phyloP scores from a whole-genome alignment of 2,113 vertebrate species.

The Dipodomys ordii region DNA sequence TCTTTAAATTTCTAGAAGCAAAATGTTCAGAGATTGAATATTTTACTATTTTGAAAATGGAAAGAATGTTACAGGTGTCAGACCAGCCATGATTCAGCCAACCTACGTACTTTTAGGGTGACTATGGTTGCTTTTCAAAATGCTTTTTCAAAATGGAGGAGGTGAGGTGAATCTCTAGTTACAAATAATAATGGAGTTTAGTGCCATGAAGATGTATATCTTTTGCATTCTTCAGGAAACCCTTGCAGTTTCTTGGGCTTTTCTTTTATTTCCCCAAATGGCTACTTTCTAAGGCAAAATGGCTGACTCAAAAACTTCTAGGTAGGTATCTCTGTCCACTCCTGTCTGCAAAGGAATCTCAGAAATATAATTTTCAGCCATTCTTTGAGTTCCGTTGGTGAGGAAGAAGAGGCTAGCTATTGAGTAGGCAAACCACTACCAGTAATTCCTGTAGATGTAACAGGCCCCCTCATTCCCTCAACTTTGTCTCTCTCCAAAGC shows the following conservation, averaged over 20 bases:
- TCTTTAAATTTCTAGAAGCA: conserved; percentile 41
- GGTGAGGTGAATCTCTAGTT: not conserved
- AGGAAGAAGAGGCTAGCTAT: not conserved
- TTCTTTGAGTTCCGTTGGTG: not conserved
- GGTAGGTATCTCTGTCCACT: not conserved
- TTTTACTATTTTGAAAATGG: conserved; percentile 26
- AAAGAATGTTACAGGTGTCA: not conserved
- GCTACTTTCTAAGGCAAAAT: conserved; percentile 33
- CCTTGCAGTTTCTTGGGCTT: not conserved
- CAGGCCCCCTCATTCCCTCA: accelerated
- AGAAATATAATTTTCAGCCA: not conserved
- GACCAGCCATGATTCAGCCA: not conserved
- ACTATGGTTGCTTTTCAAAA: not conserved
- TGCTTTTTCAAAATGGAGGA: not conserved
- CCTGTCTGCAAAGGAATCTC: not conserved
- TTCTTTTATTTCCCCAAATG: not conserved
- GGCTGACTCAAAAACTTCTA: not conserved
- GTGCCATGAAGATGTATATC: not conserved
- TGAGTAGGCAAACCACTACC: not conserved
- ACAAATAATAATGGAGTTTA: not conserved
- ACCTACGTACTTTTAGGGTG: not conserved
- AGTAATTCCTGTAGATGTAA: not conserved
- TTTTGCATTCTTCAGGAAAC: not conserved
- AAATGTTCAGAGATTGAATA: conserved; percentile 16
- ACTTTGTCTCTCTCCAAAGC: not conserved